Evolutionary conservation across 2,888 invertebrate species (phyloP), one percentile per base, ranked within the genome.

Genomic region (Epinotia ramella): DNA sequence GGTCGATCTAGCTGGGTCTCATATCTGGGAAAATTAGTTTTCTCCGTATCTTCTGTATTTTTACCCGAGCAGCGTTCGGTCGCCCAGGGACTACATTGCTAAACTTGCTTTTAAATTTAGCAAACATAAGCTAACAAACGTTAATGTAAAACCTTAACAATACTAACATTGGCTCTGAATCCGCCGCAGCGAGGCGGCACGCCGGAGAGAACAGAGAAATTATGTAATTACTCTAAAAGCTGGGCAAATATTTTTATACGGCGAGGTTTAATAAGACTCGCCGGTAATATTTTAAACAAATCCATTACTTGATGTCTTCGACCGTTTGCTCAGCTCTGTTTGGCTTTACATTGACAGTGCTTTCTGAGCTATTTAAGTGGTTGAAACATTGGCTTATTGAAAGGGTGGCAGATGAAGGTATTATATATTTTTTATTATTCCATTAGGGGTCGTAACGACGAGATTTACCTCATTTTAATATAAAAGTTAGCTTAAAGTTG

Each of bases 191-290:
- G 73, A 81, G 78, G 75, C 82, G 77, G 81, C 81, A 76, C 80
- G 73, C 74, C 63, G 70, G 74, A 77, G 78, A 76, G 76, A 83
- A 82, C 82, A 79, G 81, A 81, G 82, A 80, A 83, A 89, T 88
- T 84, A 89, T 86, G 90, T 91, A 92, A 94, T 94, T 92, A 93
- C 89, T 89, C 87, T 93, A 88, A 93, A 92, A 94, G 93, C 89
- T 82, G 80, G 80, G 89, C 90, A 92, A 92, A 93, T 91, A 91
- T 91, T 93, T 91, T 90, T 89, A 88, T 88, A 89, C 81, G 85
- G 33, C 20, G 84, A 85, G 87, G 87, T 84, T 86, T 88, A 88
- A 85, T 87, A 86, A 83, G 81, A 64, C 49, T 75, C 67, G 72
- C 77, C 78, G 79, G 84, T 86, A 87, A 87, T 87, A 87, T 86